Base-by-base conservation (phyloP, 1,140 invertebrate species). In the Panulirus ornatus region DNA sequence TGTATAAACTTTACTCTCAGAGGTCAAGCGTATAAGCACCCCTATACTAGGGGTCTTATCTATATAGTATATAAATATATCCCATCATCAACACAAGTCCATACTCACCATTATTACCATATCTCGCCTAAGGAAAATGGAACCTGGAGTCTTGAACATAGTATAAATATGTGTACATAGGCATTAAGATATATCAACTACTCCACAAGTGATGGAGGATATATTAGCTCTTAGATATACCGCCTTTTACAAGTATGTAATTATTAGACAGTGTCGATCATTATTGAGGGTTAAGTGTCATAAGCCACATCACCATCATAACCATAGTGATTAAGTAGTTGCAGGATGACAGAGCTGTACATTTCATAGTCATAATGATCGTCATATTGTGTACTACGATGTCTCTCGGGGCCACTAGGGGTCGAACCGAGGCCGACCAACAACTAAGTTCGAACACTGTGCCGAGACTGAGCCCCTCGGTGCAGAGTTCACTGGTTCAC, bases 401-500 rank as follows among this genome's bases (percentile, higher is more conserved):
- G 58, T 58, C 42, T 75, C 22, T 73, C 14, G 14, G 38, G 73
- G n/a, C 8, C n/a, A 66, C 6, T 66, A n/a, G 58, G 58, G 40
- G 14, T 54, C 6, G 11, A 58, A 30, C 27, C 27, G 73, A 86
- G 58, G 40, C 44, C 47, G 73, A 58, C 71, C 51, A 8, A 85
- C n/a, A 36, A 44, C 2, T 14, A 40, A 58, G 34, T n/a, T 2
- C 51, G 75, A 88, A 70, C 75, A 36, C 85, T 88, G 75, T 88
- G 54, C 54, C 85, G 85, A 88, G 85, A 88, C 54, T 88, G 85
- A 88, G 85, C 85, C 85, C 85, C 75, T 81, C 75, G 85, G 36
- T 34, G 44, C 85, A 87, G 73, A 51, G 84, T 78, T 87, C 84
- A 63, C 22, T 9, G 71, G n/a, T 42, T 66, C 11, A 30, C 27